Conservation (phyloP, 2,888 invertebrate species). For the Epistrophella euchroma region DNA sequence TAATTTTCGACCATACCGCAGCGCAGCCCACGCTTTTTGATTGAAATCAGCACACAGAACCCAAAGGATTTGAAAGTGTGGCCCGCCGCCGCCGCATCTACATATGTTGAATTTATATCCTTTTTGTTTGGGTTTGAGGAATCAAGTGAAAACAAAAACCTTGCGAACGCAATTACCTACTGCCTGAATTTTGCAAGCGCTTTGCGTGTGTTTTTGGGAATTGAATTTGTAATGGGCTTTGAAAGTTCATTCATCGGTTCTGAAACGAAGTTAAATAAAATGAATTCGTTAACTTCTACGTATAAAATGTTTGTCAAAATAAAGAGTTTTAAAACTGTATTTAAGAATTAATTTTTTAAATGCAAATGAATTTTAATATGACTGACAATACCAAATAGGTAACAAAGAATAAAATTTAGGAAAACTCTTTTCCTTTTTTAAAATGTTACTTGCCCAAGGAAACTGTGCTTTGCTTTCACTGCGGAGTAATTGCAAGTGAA, state of each 20-base stretch:
- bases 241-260: slow-evolving; percentile 21
- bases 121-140: slow-evolving; percentile 17
- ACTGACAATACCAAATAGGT: too few species aligned
- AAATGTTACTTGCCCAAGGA: too few species aligned
- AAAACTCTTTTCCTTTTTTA: too few species aligned
- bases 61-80: slow-evolving; percentile 36
- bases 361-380: too few species aligned
- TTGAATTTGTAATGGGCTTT: slow-evolving; percentile 31
- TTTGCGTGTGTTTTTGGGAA: slow-evolving; percentile 15
- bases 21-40: slow-evolving; percentile 2
- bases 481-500: too few species aligned
- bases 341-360: neutral
- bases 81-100: neutral
- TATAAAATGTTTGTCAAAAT: neutral
- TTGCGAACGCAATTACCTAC: slow-evolving; percentile 5
- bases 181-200: neutral
- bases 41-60: slow-evolving; percentile 21
- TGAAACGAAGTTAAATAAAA: slow-evolving; percentile 4
- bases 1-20: slow-evolving; percentile 37
- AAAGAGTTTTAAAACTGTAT: neutral
- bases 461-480: too few species aligned
- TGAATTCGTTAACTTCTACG: neutral
- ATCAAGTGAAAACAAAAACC: slow-evolving; percentile 13
- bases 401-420: too few species aligned
- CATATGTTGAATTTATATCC: slow-evolving; percentile 15